phyloP scores from a whole-genome alignment of 2,113 vertebrate genomes.

The Myrmophylax atrothorax region DNA sequence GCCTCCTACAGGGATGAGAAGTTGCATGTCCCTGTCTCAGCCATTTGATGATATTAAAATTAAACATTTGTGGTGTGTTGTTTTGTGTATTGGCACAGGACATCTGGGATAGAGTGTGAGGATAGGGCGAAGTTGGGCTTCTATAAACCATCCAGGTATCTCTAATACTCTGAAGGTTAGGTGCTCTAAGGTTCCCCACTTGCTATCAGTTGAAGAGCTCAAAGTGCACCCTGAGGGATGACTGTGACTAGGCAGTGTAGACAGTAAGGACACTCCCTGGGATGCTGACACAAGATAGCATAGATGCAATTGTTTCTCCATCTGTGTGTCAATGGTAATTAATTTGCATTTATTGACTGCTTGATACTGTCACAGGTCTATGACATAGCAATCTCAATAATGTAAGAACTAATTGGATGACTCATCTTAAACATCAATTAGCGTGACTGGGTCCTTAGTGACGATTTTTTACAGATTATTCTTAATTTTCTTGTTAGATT shows the following conservation, averaged over 20 bases:
- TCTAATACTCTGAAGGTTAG: neutral
- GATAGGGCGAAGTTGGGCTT: neutral
- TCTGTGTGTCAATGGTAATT: slow-evolving; percentile 15
- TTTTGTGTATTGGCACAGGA: neutral
- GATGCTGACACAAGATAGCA: neutral
- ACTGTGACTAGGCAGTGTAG: neutral
- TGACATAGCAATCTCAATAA: neutral
- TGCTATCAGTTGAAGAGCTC: neutral
- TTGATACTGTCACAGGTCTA: slow-evolving; percentile 49
- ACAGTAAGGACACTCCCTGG: neutral
- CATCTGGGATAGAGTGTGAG: neutral
- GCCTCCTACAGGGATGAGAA: neutral
- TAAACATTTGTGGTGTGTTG: neutral
- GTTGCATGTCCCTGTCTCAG: neutral
- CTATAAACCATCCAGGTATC: neutral
- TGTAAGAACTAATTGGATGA: slow-evolving; percentile 70
- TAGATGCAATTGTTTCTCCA: neutral
- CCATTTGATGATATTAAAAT: neutral
- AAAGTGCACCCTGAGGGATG: neutral
- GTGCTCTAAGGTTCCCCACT: neutral
- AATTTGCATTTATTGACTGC: slow-evolving; percentile 33
- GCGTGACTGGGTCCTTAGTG: slow-evolving; percentile 67
- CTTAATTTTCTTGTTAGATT: slow-evolving; percentile 74
- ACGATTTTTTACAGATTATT: slow-evolving; percentile 71
- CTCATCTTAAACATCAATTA: slow-evolving; percentile 74